Base-by-base conservation (phyloP, 2,888 invertebrate genomes). In the Athalia cordata region DNA sequence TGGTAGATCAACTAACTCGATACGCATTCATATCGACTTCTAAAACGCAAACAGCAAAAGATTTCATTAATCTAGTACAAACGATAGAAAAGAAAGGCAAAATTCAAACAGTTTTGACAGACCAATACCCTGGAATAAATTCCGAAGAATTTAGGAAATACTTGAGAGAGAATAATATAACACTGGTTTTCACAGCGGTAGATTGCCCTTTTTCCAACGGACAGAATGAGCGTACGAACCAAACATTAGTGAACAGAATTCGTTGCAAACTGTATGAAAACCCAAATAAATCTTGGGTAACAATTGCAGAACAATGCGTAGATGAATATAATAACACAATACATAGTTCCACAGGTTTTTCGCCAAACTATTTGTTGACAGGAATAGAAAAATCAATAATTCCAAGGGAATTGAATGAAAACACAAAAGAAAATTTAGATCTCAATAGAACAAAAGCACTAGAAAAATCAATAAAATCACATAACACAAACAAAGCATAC, bases 171-270 rank as follows among this genome's bases (percentile, higher is more conserved):
- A 67, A 78, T 50, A 70, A 75, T 64, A 81, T 81, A 15, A 70
- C 75, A 64, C 50, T 80, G 50, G 65, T 81, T 50, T 81, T 80
- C 62, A 82, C 82, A 6, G 75, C 79, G 11, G 70, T 81, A 57
- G 78, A 81, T 64, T 78, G 78, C 64, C 76, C 81, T 6, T 68
- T 75, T 68, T 82, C 82, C 7, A 82, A 82, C 77, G 82, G 81
- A 2, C 66, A 81, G 55, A 82, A 83, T 65, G 83, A 81, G 78
- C 77, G 81, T 72, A 68, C 81, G 29, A 81, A 82, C 62, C 82
- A 82, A 79, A 82, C 82, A 43, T 49, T 81, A 68, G 78, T 82
- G 15, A 83, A 83, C 70, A 76, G 81, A 79, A 81, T 83, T 45
- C 75, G 81, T 55, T 83, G 82, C 64, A 67, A 67, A 67, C 13